Percentiles rank a stretch among this genome's conserved stretches.
Evolutionary conservation across 1,140 invertebrate species (phyloP).

Genomic region (Macrobrachium rosenbergii): DNA sequence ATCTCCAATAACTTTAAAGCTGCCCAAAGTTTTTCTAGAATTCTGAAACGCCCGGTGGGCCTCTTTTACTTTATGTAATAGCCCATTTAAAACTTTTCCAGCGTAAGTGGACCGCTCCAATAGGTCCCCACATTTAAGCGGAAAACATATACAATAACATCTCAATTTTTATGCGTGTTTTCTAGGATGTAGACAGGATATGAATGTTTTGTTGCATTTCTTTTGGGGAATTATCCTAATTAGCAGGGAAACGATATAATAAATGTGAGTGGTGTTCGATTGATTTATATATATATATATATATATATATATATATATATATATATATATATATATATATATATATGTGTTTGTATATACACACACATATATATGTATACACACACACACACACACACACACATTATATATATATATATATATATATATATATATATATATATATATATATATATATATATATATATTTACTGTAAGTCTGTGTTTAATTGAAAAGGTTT

Average conservation of each 20-base stretch:
- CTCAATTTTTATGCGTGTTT: too few relatives aligned
- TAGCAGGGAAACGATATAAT: background rate
- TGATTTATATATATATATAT: constrained; percentile 20
- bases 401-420: background rate
- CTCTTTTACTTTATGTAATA: too few relatives aligned
- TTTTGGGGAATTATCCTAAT: background rate
- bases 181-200: too few relatives aligned
- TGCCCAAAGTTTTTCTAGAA: too few relatives aligned
- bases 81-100: too few relatives aligned
- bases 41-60: too few relatives aligned
- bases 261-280: background rate
- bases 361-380: background rate
- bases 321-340: background rate
- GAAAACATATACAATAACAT: too few relatives aligned
- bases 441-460: background rate
- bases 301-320: constrained; percentile 12
- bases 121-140: too few relatives aligned
- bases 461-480: background rate
- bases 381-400: background rate
- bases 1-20: too few relatives aligned
- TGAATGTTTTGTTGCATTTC: background rate
- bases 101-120: too few relatives aligned
- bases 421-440: background rate
- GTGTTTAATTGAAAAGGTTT: too few relatives aligned
- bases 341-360: background rate